Evolutionary conservation across 2,797 vertebrate genomes (phyloP), one percentile per base, ranked within the genome.

Genomic region (Pogoniulus pusillus): DNA sequence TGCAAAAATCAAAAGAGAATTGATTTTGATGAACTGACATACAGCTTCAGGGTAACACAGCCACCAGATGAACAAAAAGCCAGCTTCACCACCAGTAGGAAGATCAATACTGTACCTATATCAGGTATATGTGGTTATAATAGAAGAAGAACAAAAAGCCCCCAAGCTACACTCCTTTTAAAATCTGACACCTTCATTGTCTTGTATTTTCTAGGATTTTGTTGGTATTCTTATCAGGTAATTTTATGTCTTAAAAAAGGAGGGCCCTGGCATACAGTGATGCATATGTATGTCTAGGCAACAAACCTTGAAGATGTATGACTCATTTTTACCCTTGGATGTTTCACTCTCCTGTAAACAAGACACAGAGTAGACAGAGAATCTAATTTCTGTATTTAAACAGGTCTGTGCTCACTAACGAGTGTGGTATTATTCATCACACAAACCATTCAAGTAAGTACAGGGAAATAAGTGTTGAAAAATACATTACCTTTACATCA

Each of bases 1-100:
- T 84, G 79, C 92, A 94, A 96, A 96, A 96, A 95, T 96, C 94
- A 97, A 95, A 96, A 95, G 89, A 69, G 93, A 94, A 97, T 93
- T 91, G 95, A 96, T 96, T 96, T 92, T 93, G 95, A 87, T 41
- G 73, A 94, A 73, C 89, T 70, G 88, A 92, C 95, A 92, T 55
- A 80, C 81, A 93, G 81, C 79, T 85, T 90, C 87, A 93, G 68
- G 86, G 82, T 87, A 94, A 84, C 90, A 59, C 89, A 81, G 83
- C 69, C 66, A 37, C 4, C 70, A 85, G 87, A 88, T 30, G 82
- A 95, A 96, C 81, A 92, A 85, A 94, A 93, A 69, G 24, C 60
- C 69, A 37, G 64, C 83, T 68, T 89, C 69, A 26, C 65, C 23
- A 69, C 86, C 14, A 75, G 88, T 4, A 69, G 30, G 32, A 3